A percentile compares a stretch with the other conserved stretches of the same genome.
Conservation (phyloP, 64 coral and sea anemone genomes). For the Catalaphyllia jardinei region DNA sequence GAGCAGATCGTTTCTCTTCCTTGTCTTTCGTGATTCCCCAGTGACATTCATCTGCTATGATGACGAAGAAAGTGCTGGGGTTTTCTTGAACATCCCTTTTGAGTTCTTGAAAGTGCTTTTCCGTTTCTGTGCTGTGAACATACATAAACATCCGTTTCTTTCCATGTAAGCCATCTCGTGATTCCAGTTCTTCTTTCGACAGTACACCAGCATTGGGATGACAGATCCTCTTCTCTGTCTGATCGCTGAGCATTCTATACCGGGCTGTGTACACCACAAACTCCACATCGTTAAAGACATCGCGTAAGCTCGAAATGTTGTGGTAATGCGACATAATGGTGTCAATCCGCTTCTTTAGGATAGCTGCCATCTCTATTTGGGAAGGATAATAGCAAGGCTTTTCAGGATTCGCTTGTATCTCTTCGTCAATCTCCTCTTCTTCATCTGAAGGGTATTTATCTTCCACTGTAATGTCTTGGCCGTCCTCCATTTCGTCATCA, state of each 20-base stretch:
- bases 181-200: slow-evolving; percentile 29
- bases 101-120: slow-evolving; percentile 43
- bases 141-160: slow-evolving; percentile 70
- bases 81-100: slow-evolving; percentile 35
- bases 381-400: slow-evolving; percentile 72
- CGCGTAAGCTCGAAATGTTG: slow-evolving; percentile 33
- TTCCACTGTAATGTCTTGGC: background rate
- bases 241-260: slow-evolving; percentile 69
- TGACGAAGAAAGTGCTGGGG: slow-evolving; percentile 55
- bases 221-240: slow-evolving; percentile 59
- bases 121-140: slow-evolving; percentile 48
- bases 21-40: slow-evolving; percentile 65
- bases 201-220: slow-evolving; percentile 71
- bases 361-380: slow-evolving; percentile 68
- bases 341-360: slow-evolving; percentile 52
- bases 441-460: slow-evolving; percentile 3
- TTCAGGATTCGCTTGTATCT: background rate
- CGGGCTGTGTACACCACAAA: slow-evolving; percentile 71
- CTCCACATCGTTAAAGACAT: slow-evolving; percentile 59
- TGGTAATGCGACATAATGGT: slow-evolving; percentile 66
- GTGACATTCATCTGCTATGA: slow-evolving; percentile 71
- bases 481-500: background rate
- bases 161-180: background rate
- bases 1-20: slow-evolving; percentile 59
- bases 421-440: slow-evolving; percentile 41